A percentile compares a stretch with the other conserved stretches of the same genome.
These are phyloP conservation scores for Eunapius fragilis DNA, from an alignment of 37 sponge, comb jelly and placozoan species.

Conservation along the genomic window DNA sequence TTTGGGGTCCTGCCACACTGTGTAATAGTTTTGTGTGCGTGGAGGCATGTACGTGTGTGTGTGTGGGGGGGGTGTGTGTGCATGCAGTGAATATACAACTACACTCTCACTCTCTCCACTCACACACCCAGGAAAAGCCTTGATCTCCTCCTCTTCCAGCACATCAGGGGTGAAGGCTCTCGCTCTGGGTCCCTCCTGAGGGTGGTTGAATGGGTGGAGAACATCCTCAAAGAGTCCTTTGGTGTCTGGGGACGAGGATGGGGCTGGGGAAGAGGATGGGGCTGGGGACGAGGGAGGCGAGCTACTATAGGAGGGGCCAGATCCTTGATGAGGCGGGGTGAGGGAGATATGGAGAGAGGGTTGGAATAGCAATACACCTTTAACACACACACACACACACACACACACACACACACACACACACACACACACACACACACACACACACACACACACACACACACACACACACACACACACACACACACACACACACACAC, in stretches of 20 bases:
- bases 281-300: background rate
- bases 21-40: background rate
- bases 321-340: background rate
- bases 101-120: conserved; percentile 9
- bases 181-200: conserved; percentile 82
- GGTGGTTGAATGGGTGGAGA: conserved; percentile 88
- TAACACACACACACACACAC: no score
- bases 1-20: background rate
- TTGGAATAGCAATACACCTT: no score
- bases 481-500: no score
- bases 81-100: conserved; percentile 2
- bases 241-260: background rate
- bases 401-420: no score
- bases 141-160: conserved; percentile 76
- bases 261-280: background rate
- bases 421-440: no score
- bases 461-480: no score
- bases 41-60: background rate
- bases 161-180: conserved; percentile 88
- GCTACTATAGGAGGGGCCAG: background rate
- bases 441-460: no score
- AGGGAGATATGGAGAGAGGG: no score
- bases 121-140: conserved; percentile 76
- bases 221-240: conserved; percentile 4
- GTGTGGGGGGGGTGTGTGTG: no score